A percentile compares a stretch with the other conserved stretches of the same genome.
Conservation (phyloP, 2,113 vertebrate genomes). For the Sander vitreus region DNA sequence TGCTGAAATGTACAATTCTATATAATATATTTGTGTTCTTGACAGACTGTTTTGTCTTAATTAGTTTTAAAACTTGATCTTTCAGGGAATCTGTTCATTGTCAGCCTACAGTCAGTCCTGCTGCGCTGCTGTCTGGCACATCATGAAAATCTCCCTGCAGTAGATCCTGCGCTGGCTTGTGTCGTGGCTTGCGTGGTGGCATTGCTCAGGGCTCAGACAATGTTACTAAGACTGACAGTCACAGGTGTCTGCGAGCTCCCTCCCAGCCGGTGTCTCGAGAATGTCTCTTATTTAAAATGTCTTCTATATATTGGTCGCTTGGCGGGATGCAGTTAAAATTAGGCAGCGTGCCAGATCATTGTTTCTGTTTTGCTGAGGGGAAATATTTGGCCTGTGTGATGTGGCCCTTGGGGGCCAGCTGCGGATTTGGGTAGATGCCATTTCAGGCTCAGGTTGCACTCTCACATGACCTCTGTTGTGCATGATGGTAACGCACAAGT, state of each 20-base stretch:
- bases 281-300: slow-evolving; percentile 73
- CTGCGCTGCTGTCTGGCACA: slow-evolving; percentile 15
- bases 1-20: background rate
- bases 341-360: slow-evolving; percentile 77
- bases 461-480: slow-evolving; percentile 78
- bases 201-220: slow-evolving; percentile 49
- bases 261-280: slow-evolving; percentile 61
- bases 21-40: background rate
- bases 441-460: slow-evolving; percentile 80
- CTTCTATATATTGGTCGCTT: slow-evolving; percentile 60
- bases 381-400: slow-evolving; percentile 76
- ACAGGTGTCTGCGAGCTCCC: slow-evolving; percentile 74
- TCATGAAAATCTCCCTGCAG: slow-evolving; percentile 17
- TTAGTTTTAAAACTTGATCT: slow-evolving; percentile 8
- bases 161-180: slow-evolving; percentile 18
- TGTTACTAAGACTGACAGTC: slow-evolving; percentile 66
- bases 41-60: background rate
- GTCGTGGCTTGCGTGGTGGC: slow-evolving; percentile 23
- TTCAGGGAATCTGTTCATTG: background rate
- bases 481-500: slow-evolving; percentile 63
- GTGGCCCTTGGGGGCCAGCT: slow-evolving; percentile 77
- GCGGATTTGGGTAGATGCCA: slow-evolving; percentile 70
- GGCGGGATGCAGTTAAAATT: slow-evolving; percentile 77
- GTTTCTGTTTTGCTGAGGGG: slow-evolving; percentile 80
- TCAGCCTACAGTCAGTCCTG: background rate